Evolutionary conservation across 2,797 vertebrate genomes (phyloP).

Genomic region (Nyctalus aviator): DNA sequence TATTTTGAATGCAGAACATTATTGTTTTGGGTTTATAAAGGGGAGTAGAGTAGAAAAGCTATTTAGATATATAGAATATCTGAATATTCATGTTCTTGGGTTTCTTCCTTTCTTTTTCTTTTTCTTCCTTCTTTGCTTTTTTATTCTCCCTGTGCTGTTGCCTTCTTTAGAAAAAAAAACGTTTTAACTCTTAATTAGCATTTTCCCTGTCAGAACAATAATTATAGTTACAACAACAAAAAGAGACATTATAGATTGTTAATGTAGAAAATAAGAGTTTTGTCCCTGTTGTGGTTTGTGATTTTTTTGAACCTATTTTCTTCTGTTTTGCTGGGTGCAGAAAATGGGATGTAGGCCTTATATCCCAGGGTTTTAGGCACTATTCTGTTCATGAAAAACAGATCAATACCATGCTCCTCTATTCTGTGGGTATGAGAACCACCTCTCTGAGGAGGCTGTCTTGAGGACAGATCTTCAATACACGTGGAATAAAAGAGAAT

Average conservation of each 20-base stretch:
- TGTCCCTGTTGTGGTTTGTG: background rate
- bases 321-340: background rate
- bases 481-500: slow-evolving; percentile 47
- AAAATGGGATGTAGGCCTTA: background rate
- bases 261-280: background rate
- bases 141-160: background rate
- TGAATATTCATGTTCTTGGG: background rate
- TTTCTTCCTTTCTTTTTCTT: background rate
- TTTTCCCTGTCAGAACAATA: background rate
- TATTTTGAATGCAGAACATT: background rate
- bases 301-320: background rate
- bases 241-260: background rate
- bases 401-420: slow-evolving; percentile 27
- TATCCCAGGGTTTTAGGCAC: background rate
- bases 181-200: background rate
- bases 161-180: background rate
- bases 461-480: slow-evolving; percentile 54
- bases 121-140: background rate
- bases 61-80: background rate
- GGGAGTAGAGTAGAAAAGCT: background rate
- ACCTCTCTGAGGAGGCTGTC: background rate
- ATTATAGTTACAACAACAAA: background rate
- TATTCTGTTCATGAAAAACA: slow-evolving; percentile 32
- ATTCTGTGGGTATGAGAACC: background rate
- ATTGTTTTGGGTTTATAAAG: background rate